phyloP scores from a whole-genome alignment of 2,113 vertebrate genomes.

The Ameiurus melas region DNA sequence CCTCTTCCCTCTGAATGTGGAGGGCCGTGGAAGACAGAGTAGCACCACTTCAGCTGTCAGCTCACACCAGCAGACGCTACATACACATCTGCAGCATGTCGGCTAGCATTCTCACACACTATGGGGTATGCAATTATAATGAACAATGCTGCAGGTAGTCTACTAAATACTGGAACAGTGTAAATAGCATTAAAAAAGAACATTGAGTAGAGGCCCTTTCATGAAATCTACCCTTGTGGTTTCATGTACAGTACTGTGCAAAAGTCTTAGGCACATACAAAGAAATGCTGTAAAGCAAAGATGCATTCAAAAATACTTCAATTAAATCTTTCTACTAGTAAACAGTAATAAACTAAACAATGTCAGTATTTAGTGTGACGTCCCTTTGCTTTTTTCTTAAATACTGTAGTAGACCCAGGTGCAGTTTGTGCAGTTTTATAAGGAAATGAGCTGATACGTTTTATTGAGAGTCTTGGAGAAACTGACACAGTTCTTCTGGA shows the following conservation, averaged over 20 bases:
- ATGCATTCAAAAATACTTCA: too few relatives aligned
- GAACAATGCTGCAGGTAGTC: background rate
- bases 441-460: too few relatives aligned
- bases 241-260: background rate
- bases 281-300: too few relatives aligned
- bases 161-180: background rate
- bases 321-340: too few relatives aligned
- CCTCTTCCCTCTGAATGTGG: conserved; percentile 43
- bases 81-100: conserved; percentile 35
- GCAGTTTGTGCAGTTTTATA: too few relatives aligned
- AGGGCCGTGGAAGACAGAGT: background rate
- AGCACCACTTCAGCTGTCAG: conserved; percentile 18
- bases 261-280: too few relatives aligned
- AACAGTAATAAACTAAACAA: too few relatives aligned
- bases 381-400: too few relatives aligned
- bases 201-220: background rate
- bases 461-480: too few relatives aligned
- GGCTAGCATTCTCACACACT: conserved; percentile 26
- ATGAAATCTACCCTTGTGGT: background rate
- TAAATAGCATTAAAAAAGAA: background rate
- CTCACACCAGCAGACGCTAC: conserved; percentile 40
- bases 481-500: too few relatives aligned
- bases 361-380: too few relatives aligned
- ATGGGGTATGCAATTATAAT: conserved; percentile 7
- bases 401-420: too few relatives aligned